Evolutionary conservation across 92 coral and sea anemone species (phyloP), one percentile per base, ranked within the genome.

Genomic region (Zoanthus sansibaricus): DNA sequence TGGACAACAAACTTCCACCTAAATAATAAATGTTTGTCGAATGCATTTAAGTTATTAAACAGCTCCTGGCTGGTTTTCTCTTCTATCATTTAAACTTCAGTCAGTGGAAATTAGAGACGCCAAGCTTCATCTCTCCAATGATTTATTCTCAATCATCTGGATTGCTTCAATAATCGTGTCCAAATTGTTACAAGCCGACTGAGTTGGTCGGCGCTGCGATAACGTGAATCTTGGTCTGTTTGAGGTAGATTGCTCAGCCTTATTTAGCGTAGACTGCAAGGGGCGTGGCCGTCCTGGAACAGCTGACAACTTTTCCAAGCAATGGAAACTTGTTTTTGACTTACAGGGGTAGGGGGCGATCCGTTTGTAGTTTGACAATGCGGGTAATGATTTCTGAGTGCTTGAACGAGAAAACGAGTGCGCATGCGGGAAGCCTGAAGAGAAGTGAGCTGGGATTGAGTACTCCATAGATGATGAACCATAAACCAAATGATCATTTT

Each of bases 131-230:
- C 16, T 58, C n/a, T 61, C 83, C 56, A 77, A 77, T 13, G 83
- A 66, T 5, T 70, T 73, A 59, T 86, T 91, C 82, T 93, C 96
- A 31, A 93, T 89, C 17, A 93, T 85, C 42, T 88, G 74, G 67
- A 93, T 93, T 9, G 96, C 96, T 33, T 93, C 96, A 37, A 93
- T 76, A 31, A 93, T 93, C 20, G 94, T 88, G 66, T 93, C 91
- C 84, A 93, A 87, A 71, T 87, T 90, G 45, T 70, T 90, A 4
- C 72, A 80, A 12, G 79, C 71, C 6, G 82, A 5, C 12, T 37
- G 45, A 0, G 54, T 15, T 9, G 42, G 51, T 31, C 44, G 71
- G 51, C 61, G 46, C n/a, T n/a, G 83, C 0, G 54, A 37, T 15
- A 12, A 9, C 21, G 9, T 18, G 5, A 9, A 44, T 18, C 33